Evolutionary conservation across 2,113 vertebrate species (phyloP).

Genomic region (Nerophis lumbriciformis): DNA sequence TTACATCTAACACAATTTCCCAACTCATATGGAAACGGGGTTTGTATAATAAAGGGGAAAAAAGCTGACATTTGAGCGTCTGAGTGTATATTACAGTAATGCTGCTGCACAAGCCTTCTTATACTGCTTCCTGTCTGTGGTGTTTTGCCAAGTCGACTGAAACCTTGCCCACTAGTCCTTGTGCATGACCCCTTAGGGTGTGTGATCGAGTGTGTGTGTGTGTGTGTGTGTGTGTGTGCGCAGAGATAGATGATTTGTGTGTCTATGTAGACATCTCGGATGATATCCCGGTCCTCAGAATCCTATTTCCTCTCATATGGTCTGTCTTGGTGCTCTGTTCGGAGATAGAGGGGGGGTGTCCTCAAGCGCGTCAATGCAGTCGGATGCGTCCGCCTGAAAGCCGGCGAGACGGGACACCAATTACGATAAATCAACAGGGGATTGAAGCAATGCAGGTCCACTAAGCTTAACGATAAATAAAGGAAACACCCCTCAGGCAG

Average conservation of each 20-base stretch:
- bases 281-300: conserved; percentile 64
- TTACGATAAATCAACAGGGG: conserved; percentile 39
- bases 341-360: conserved; percentile 21
- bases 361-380: conserved; percentile 51
- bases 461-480: conserved; percentile 10
- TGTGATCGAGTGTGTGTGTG: conserved; percentile 1
- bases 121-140: conserved; percentile 1
- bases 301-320: conserved; percentile 61
- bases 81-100: too few species aligned
- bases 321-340: conserved; percentile 45
- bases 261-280: conserved; percentile 47
- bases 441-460: conserved; percentile 17
- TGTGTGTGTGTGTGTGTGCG: background rate
- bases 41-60: too few species aligned
- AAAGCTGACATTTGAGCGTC: too few species aligned
- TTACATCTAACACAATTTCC: too few species aligned
- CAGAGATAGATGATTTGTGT: conserved; percentile 48
- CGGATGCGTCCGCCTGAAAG: conserved; percentile 26
- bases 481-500: background rate
- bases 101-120: background rate
- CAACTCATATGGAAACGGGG: too few species aligned
- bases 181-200: background rate
- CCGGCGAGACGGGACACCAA: conserved; percentile 26
- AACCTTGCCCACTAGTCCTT: conserved; percentile 14
- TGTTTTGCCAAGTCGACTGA: conserved; percentile 7